Evolutionary conservation across 2,113 vertebrate species (phyloP).

Genomic region (human (Homo sapiens)): GRCh38 chr2:17966001-17966500

Average conservation of each 20-base stretch:
- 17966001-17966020: too few species aligned
- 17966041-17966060: too few species aligned
- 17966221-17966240: not conserved
- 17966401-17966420: not conserved
- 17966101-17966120: not conserved
- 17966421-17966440: not conserved
- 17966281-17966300: not conserved
- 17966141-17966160: not conserved
- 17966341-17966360: not conserved
- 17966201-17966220: not conserved
- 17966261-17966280: not conserved
- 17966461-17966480: not conserved
- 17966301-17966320: not conserved
- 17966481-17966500: not conserved
- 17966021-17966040: too few species aligned
- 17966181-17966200: not conserved
- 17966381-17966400: not conserved
- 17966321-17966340: not conserved
- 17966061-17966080: not conserved
- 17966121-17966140: not conserved
- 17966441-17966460: not conserved
- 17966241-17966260: not conserved
- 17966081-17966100: not conserved
- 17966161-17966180: not conserved
- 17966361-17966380: too few species aligned